Evolutionary conservation across 2,797 vertebrate genomes (phyloP).

Genomic region (Pygocentrus nattereri): DNA sequence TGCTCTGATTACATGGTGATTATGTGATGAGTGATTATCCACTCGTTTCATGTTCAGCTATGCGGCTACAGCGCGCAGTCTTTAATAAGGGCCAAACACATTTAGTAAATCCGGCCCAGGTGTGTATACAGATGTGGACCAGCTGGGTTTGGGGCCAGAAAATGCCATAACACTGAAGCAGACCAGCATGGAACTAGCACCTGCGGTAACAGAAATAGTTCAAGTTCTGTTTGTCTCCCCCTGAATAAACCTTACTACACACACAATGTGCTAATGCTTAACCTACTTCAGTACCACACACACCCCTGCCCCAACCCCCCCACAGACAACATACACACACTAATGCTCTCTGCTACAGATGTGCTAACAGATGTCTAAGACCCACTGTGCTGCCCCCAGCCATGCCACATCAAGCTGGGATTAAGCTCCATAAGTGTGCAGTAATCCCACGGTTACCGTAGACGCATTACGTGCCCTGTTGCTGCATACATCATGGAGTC

Average conservation of each 20-base stretch:
- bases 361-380: conserved; percentile 46
- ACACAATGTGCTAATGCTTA: conserved; percentile 8
- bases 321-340: conserved; percentile 24
- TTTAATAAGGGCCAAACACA: background rate
- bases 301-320: too few relatives aligned
- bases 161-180: background rate
- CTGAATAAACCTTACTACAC: background rate
- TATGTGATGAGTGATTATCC: conserved; percentile 2
- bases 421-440: conserved; percentile 35
- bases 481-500: conserved; percentile 4
- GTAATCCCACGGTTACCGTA: conserved; percentile 32
- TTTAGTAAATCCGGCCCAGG: conserved; percentile 2
- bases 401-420: conserved; percentile 32
- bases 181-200: background rate
- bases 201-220: background rate
- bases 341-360: conserved; percentile 37
- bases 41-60: background rate
- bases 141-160: background rate
- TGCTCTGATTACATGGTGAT: background rate
- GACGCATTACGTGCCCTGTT: background rate
- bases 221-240: background rate
- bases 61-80: background rate
- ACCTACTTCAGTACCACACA: background rate
- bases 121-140: background rate
- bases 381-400: conserved; percentile 8